phyloP scores from a whole-genome alignment of 2,113 vertebrate species.

The Lynx canadensis region DNA sequence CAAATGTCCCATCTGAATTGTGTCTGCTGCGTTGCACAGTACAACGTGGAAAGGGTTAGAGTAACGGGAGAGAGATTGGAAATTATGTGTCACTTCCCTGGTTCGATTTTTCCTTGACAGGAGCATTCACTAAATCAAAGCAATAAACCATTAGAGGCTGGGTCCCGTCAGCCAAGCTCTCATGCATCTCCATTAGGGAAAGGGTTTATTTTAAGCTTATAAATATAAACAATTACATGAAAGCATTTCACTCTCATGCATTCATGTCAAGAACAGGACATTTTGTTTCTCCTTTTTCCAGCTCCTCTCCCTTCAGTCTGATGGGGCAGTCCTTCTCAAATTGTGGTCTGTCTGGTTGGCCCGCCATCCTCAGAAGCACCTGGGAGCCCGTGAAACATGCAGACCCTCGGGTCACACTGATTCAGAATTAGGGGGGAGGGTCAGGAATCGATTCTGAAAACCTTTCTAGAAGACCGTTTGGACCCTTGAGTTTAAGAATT shows the following conservation, averaged over 20 bases:
- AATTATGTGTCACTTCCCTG: not conserved
- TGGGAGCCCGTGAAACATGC: not conserved
- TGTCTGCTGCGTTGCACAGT: not conserved
- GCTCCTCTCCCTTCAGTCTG: not conserved
- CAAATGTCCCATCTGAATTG: not conserved
- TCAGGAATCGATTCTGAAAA: not conserved
- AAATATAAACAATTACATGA: slow-evolving; percentile 50
- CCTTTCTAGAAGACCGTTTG: not conserved
- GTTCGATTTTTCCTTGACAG: slow-evolving; percentile 15
- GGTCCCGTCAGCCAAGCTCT: slow-evolving; percentile 10
- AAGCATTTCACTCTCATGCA: slow-evolving; percentile 23
- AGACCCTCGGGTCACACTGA: not conserved
- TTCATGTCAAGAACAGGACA: slow-evolving; percentile 42
- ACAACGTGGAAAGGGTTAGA: not conserved
- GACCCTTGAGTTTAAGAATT: slow-evolving; percentile 14
- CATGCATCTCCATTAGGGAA: not conserved
- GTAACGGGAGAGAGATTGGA: not conserved
- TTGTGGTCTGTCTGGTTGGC: not conserved
- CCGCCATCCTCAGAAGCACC: not conserved
- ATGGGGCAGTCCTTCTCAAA: not conserved
- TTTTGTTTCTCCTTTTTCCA: slow-evolving; percentile 50
- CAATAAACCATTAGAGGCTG: not conserved
- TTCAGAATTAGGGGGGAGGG: not conserved
- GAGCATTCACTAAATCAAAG: slow-evolving; percentile 19
- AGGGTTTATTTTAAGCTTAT: slow-evolving; percentile 54